These are phyloP conservation scores for Phenganax marumi DNA, from an alignment of 92 coral and sea anemone species.

Conservation along the genomic window DNA sequence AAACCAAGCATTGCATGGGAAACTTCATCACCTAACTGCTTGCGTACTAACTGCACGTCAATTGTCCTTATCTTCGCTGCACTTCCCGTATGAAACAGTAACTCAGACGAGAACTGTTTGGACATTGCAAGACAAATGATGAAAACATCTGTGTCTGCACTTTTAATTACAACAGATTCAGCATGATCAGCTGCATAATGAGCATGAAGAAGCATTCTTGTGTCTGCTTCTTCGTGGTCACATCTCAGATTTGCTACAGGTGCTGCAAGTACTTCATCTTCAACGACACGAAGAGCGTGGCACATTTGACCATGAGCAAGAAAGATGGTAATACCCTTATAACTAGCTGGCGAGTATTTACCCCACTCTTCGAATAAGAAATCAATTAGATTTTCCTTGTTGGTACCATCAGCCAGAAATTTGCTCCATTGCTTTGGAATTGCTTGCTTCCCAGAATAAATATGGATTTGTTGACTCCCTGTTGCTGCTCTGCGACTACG, in stretches of 20 bases:
- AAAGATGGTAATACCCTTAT: conserved; percentile 19
- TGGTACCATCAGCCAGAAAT: conserved; percentile 45
- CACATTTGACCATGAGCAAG: conserved; percentile 29
- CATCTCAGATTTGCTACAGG: conserved; percentile 33
- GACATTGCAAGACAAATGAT: conserved; percentile 46
- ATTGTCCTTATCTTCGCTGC: conserved; percentile 56
- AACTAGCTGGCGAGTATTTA: neutral
- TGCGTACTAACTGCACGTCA: conserved; percentile 50
- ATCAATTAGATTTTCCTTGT: conserved; percentile 54
- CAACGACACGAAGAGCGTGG: conserved; percentile 18
- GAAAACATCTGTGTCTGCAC: conserved; percentile 65
- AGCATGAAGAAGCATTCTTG: conserved; percentile 49
- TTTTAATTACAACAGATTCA: conserved; percentile 46
- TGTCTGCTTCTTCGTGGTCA: conserved; percentile 34
- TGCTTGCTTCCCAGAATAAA: conserved; percentile 42
- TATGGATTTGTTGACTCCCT: conserved; percentile 40
- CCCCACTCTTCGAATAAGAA: conserved; percentile 58
- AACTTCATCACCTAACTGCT: conserved; percentile 49
- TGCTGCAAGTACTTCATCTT: neutral
- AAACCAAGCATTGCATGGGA: conserved; percentile 60
- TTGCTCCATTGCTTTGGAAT: conserved; percentile 52
- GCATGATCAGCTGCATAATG: conserved; percentile 49
- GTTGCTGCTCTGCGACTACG: conserved; percentile 51
- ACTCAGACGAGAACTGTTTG: conserved; percentile 39
- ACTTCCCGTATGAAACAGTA: conserved; percentile 55